Base-by-base conservation (phyloP, 2,797 vertebrate species). In the Pseudotriccus pelzelni region DNA sequence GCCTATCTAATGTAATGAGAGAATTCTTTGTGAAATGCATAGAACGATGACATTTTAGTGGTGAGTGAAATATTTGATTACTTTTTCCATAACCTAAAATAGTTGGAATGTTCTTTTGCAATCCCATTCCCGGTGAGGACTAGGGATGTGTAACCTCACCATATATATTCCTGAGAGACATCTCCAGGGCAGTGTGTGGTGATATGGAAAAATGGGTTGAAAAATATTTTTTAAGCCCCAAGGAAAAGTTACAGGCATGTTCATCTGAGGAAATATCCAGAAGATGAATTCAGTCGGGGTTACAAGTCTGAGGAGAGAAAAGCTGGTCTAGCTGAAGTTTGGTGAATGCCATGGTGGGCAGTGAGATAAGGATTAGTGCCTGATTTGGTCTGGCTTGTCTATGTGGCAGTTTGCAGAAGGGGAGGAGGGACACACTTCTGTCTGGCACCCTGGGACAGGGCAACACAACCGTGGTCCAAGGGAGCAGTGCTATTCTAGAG, bases 61-160 rank as follows among this genome's bases (percentile, higher is more conserved):
- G 87, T 78, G 81, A 87, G 55, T 76, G 74, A 95, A 96, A 95
- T 72, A 43, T 79, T 96, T 87, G 50, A 92, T 84, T 89, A 68
- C 59, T 95, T 97, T 94, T 95, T 95, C 92, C 92, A 84, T 93
- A 87, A 89, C 78, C 87, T 93, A 83, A 93, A 95, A 81, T 94
- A 91, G 63, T 46, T 62, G 82, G 92, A 94, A 77, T 88, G 91
- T 76, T 96, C 90, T 85, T 94, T 66, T 95, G 93, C 76, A 95
- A 85, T 73, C 44, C 46, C 0, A 0, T 86, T 94, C 82, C 60
- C 0, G 6, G 44, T 92, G 78, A 76, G 63, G 79, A 85, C 56
- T 85, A 56, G 64, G 83, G 89, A 91, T 87, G 52, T 62, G 43
- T 87, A 95, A 94, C 78, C 24, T 87, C 66, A 60, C 70, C 55